Evolutionary conservation across 2,888 invertebrate genomes (phyloP).

Genomic region (Eupithecia inturbata): DNA sequence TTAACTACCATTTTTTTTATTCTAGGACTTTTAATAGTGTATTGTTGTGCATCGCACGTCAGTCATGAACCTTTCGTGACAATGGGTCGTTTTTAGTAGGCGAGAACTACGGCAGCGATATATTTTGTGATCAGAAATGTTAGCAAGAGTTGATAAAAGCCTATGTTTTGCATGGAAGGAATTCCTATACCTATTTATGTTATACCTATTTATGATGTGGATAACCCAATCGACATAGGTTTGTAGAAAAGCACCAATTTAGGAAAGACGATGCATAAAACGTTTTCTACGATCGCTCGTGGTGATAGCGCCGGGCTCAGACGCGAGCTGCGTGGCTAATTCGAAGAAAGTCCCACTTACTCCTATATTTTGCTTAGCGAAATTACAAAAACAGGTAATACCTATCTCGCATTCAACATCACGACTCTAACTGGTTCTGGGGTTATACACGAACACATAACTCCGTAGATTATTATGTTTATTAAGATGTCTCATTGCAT

Average conservation of each 20-base stretch:
- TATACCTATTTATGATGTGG: background rate
- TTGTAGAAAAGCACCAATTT: conserved; percentile 17
- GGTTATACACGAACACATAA: conserved; percentile 25
- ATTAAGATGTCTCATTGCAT: conserved; percentile 15
- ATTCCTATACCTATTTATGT: background rate
- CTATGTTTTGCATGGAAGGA: background rate
- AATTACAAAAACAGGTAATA: conserved; percentile 46
- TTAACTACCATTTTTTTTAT: background rate
- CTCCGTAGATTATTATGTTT: conserved; percentile 13
- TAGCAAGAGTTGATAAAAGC: conserved; percentile 24
- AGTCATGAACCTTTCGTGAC: conserved; percentile 38
- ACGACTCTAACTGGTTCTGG: conserved; percentile 47
- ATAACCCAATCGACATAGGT: background rate
- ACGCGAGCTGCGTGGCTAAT: conserved; percentile 57
- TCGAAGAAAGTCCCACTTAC: conserved; percentile 56
- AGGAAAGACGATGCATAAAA: conserved; percentile 34
- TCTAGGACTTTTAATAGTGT: conserved; percentile 23
- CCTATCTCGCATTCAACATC: conserved; percentile 46
- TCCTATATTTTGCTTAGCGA: conserved; percentile 52
- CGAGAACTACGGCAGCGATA: conserved; percentile 20
- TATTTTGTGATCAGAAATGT: conserved; percentile 18
- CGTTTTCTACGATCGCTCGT: conserved; percentile 48
- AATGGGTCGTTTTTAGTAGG: conserved; percentile 27
- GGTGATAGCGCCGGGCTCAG: conserved; percentile 47
- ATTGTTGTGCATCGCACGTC: conserved; percentile 24